Evolutionary conservation across 2,113 vertebrate genomes (phyloP), one percentile per base, ranked within the genome.

Genomic region (Protomyctophum bolini): DNA sequence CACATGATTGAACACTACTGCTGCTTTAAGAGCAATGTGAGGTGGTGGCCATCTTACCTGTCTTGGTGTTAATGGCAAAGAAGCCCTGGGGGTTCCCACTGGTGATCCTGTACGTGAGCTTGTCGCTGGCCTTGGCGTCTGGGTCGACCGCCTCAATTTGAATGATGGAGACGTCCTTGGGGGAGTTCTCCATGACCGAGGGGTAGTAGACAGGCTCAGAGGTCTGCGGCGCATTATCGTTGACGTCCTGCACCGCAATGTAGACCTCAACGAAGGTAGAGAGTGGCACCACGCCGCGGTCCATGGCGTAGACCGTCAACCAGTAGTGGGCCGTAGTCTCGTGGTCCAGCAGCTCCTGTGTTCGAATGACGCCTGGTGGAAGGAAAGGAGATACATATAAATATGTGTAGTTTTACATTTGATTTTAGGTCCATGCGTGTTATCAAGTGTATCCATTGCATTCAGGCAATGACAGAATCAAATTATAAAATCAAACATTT

Each of bases 31-130:
- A 41, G 33, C 33, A 41, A 2, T 41, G 33, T 41, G 33, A 41
- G 33, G 11, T n/a, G 58, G 66, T 8, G 33, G 55, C 50, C 60
- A 5, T 80, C 94, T 84, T 91, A 99, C 98, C 97, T 77, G 95
- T 97, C 91, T 93, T 96, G 62, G 92, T 75, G 72, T 97, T 95
- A 59, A 99, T 95, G 69, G 90, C 77, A 54, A 99, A 99, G 91
- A 99, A 99, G n/a, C 98, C 98, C 78, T 99, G 98, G 0, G 98
- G 98, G 87, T 99, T 99, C 72, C 98, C 98, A 57, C 97, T 98
- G 65, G 96, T 95, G 91, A 99, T 98, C 91, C 82, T 96, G 89
- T 96, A 99, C 2, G 84, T 91, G 76, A 99, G 87, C 75, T 94
- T 97, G 78, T 99, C 96, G 1, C 91, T 93, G 68, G 96, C 94